Base-by-base conservation (phyloP, 2,113 vertebrate genomes). In the Leptobrachium leishanense region DNA sequence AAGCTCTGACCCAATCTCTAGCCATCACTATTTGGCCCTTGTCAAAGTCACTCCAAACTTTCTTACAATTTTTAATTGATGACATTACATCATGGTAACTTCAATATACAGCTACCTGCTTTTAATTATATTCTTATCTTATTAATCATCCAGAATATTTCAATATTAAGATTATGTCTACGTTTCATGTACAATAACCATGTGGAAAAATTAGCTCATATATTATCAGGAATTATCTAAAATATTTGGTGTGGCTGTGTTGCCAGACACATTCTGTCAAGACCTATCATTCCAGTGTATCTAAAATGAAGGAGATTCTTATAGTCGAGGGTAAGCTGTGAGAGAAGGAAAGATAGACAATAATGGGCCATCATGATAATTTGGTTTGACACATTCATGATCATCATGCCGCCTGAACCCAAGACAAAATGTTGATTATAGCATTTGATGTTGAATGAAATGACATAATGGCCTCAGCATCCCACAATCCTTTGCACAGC, bases 381-480 rank as follows among this genome's bases (percentile, higher is more conserved):
- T 55, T 59, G 42, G 42, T 74, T 68, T 81, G 78, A 81, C 78
- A 81, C 53, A 68, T 74, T 31, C 20, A 46, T 74, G 71, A 68
- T 68, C 54, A 68, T 40, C 65, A 62, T 74, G 64, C 54, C 15
- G 64, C 63, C 62, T 74, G 20, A 57, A 65, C 63, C 67, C 50
- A 68, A 72, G 59, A 68, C 42, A 12, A n/a, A 53, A 74, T 62
- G 15, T 12, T 68, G 64, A 74, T 41, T 74, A 41, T 12, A 46
- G 55, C 53, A 68, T 74, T 68, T 74, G 72, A 81, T 81, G 78
- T 50, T 73, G 64, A 74, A 81, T 68, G 67, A 62, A 81, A 55
- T 50, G 70, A 79, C 68, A 64, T 72, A 50, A 78, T 74, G 65
- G 20, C 70, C 71, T 67, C 39, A 62, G 42, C 2, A 62, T 68